Base-by-base conservation (phyloP, 2,888 invertebrate species). In the Clistopyga incitator region DNA sequence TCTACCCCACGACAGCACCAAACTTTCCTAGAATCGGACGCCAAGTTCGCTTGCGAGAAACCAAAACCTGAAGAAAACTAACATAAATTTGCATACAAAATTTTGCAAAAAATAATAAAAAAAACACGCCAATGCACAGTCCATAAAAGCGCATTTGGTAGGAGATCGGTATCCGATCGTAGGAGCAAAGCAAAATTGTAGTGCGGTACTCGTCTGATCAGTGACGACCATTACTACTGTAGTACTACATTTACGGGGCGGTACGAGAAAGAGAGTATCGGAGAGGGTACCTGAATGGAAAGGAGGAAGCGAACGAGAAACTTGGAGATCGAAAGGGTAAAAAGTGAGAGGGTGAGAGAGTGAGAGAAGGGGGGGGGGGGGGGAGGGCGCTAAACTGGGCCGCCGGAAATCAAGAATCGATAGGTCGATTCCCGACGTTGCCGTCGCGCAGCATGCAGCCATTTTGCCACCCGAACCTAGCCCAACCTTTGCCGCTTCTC, bases 391-490 rank as follows among this genome's bases (percentile, higher is more conserved):
- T n/a, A 78, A 86, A 86, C 81, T 86, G 82, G 81, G 84, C 84
- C 76, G 79, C 34, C 82, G 82, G 84, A 84, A 86, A 86, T 86
- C 84, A 86, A 86, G 86, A 86, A 86, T 86, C 86, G 84, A 86
- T 86, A 77, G 72, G 81, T 86, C 82, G 81, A 84, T 83, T 83
- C 77, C 81, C 78, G 72, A 65, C 77, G 70, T 59, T 68, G 68
- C 77, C 56, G 74, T 23, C 45, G 54, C 75, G 74, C 34, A 50
- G 54, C 75, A 45, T 67, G 61, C 84, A 45, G 81, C 80, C 70
- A 80, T 85, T 80, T 85, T 82, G 64, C 75, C 23, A 77, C 78
- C 82, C 85, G 74, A 82, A 80, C 85, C 85, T 84, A 78, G 64
- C 84, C 68, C 77, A 85, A 85, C 75, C 79, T 78, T 65, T 67